phyloP scores from a whole-genome alignment of 2,888 invertebrate genomes.

The Smittia sp. region DNA sequence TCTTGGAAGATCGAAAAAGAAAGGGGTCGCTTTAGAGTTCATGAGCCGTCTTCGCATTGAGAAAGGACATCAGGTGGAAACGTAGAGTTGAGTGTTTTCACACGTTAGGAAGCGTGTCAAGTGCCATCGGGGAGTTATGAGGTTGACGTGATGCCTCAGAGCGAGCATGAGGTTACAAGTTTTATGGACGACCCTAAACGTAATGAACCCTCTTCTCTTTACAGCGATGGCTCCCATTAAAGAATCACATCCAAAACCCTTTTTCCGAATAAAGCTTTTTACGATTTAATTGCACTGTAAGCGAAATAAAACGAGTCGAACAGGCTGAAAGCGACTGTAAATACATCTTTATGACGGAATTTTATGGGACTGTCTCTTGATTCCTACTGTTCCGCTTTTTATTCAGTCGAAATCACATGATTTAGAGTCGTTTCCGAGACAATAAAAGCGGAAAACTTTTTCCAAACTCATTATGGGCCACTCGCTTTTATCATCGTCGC shows the following conservation, averaged over 20 bases:
- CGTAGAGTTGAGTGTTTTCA: no score
- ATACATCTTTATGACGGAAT: constrained; percentile 7
- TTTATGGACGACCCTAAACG: no score
- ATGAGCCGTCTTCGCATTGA: no score
- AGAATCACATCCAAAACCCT: neutral
- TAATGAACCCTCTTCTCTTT: no score
- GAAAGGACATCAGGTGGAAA: no score
- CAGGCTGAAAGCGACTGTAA: neutral
- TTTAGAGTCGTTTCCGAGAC: neutral
- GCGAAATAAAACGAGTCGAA: neutral
- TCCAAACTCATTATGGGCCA: neutral
- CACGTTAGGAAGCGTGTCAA: no score
- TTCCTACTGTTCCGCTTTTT: neutral
- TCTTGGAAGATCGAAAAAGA: no score
- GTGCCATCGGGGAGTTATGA: no score
- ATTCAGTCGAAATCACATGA: constrained; percentile 3
- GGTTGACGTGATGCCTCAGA: no score
- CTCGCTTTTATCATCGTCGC: neutral
- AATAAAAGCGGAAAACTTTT: neutral
- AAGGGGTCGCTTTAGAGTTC: no score
- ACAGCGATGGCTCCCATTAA: neutral
- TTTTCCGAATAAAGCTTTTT: neutral
- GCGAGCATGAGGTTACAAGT: no score
- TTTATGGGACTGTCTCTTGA: neutral
- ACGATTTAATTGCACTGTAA: constrained; percentile 13